Evolutionary conservation across 2,113 vertebrate species (phyloP), one percentile per base, ranked within the genome.

Genomic region (Ancistrus triradiatus): DNA sequence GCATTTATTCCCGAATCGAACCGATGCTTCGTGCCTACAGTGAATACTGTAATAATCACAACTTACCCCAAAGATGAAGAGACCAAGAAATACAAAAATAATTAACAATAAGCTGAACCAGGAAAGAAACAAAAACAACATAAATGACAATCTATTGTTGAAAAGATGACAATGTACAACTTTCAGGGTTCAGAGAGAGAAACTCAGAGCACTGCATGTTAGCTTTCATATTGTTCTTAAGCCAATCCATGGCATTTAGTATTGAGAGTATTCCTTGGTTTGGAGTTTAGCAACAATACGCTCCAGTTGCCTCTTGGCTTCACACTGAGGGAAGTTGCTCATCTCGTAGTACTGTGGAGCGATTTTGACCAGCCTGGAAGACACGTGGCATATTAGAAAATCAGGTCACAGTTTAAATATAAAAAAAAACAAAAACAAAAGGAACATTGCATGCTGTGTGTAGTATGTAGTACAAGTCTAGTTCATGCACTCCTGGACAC

Each of bases 321-420:
- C 95, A 50, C 93, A 98, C 86, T 96, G 93, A 68, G 95, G 95
- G 84, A 97, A 98, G 91, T 98, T 98, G 82, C 92, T 83, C 94
- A 98, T 93, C 84, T 97, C 92, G 59, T 98, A 98, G 89, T 98
- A 98, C 79, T 94, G 92, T 70, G 93, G 91, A 81, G 95, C 90
- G 73, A 98, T 91, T 90, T 96, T 95, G 84, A 97, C 89, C 89
- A 98, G 86, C 94, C 95, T 98, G 84, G 76, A 69, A 37, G n/a
- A 31, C 72, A 57, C 58, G 58, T 59, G 67, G 71, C 38, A 64
- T 33, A 31, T 37, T 37, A 33, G 9, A n/a, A n/a, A n/a, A n/a
- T n/a, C n/a, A n/a, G n/a, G n/a, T n/a, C n/a, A n/a, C n/a, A n/a
- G n/a, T n/a, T n/a, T n/a, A n/a, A n/a, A n/a, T n/a, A n/a, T n/a